Evolutionary conservation across 2,797 vertebrate genomes (phyloP).

Genomic region (Chaunax sp.): DNA sequence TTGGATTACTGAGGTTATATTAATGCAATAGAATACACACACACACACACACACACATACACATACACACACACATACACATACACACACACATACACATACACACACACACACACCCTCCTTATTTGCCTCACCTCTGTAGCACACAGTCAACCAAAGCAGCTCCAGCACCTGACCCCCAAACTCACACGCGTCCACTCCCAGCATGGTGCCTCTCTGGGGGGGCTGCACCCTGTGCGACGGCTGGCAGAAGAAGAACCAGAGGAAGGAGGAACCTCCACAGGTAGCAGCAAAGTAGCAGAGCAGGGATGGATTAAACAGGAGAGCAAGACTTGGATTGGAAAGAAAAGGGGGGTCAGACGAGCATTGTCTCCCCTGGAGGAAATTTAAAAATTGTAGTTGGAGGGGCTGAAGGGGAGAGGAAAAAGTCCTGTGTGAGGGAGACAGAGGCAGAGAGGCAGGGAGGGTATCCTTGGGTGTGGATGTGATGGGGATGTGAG

Average conservation of each 20-base stretch:
- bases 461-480: constrained; percentile 78
- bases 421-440: constrained; percentile 28
- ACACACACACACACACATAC: constrained; percentile 15
- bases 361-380: constrained; percentile 61
- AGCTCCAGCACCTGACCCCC: constrained; percentile 90
- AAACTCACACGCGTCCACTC: constrained; percentile 92
- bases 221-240: constrained; percentile 57
- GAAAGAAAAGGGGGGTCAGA: constrained; percentile 53
- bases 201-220: constrained; percentile 86
- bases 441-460: constrained; percentile 40
- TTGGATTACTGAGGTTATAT: constrained; percentile 40
- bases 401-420: constrained; percentile 26
- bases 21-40: constrained; percentile 2
- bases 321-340: constrained; percentile 50
- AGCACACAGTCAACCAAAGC: constrained; percentile 92
- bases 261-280: constrained; percentile 63
- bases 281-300: constrained; percentile 63
- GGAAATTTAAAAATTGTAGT: constrained; percentile 21
- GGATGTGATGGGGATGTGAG: constrained; percentile 64
- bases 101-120: constrained; percentile 19
- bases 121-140: constrained; percentile 88
- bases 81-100: constrained; percentile 18
- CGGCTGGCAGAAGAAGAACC: constrained; percentile 55
- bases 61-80: constrained; percentile 16
- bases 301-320: constrained; percentile 34